These are phyloP conservation scores for Micronycteris hirsuta DNA, from an alignment of 2,113 vertebrate species.

Conservation along the genomic window DNA sequence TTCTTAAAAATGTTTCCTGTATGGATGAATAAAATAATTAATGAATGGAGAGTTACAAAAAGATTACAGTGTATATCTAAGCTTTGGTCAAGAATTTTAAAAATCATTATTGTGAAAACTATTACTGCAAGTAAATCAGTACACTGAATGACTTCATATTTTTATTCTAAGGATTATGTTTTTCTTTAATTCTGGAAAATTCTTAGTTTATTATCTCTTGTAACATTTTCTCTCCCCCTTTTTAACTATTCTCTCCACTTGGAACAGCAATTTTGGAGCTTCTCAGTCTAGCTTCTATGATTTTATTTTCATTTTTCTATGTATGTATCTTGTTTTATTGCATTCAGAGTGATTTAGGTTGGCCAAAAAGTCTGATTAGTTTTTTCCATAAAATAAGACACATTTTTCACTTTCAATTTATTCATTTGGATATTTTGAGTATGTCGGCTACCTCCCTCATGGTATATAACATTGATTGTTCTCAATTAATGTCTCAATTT, in stretches of 20 bases:
- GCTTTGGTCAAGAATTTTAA: background rate
- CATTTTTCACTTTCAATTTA: no score
- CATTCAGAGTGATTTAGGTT: background rate
- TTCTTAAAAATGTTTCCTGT: background rate
- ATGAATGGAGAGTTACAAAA: background rate
- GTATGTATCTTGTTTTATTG: background rate
- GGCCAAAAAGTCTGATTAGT: no score
- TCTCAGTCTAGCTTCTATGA: background rate
- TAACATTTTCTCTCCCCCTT: background rate
- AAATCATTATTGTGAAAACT: slow-evolving; percentile 10
- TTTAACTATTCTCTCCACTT: background rate
- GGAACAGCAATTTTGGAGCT: background rate
- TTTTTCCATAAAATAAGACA: no score
- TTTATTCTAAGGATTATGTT: background rate
- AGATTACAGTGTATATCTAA: background rate
- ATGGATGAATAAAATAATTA: background rate
- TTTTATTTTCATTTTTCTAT: background rate
- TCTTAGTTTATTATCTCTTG: background rate
- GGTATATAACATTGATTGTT: no score
- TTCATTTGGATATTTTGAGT: no score
- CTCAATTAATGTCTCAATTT: no score
- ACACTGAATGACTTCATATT: background rate
- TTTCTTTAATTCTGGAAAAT: background rate
- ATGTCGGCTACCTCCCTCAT: no score
- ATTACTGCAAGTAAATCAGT: background rate